A percentile compares a stretch with the other conserved stretches of the same genome.
Evolutionary conservation across 37 sponge, comb jelly and placozoan species (phyloP).

Genomic region (Spongilla lacustris): DNA sequence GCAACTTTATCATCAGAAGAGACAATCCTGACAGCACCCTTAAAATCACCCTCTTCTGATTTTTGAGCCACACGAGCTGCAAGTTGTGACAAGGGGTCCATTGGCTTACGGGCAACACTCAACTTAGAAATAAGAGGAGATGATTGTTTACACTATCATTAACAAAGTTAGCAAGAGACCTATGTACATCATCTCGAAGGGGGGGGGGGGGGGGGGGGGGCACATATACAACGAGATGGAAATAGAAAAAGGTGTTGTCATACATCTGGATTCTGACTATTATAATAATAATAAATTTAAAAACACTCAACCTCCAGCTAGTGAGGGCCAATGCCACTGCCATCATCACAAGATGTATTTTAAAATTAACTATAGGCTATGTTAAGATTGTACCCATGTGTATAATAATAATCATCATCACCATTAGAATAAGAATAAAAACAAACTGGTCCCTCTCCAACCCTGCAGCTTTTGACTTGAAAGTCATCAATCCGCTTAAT

Average conservation of each 20-base stretch:
- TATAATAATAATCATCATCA: no score
- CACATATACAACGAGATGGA: slow-evolving; percentile 33
- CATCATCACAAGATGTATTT: no score
- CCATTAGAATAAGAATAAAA: no score
- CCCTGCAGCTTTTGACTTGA: no score
- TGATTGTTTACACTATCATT: slow-evolving; percentile 12
- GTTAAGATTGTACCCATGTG: no score
- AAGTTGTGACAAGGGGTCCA: neutral
- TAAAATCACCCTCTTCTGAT: slow-evolving; percentile 7
- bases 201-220: neutral
- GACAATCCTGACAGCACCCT: neutral
- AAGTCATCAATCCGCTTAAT: no score
- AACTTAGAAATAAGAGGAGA: neutral
- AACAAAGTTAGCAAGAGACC: slow-evolving; percentile 20
- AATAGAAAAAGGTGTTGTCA: slow-evolving; percentile 41
- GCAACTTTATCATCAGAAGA: slow-evolving; percentile 11
- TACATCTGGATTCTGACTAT: no score
- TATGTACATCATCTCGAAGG: slow-evolving; percentile 26
- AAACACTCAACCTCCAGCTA: no score
- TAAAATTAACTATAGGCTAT: no score
- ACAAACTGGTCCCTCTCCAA: no score
- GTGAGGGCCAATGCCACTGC: no score
- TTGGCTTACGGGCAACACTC: neutral
- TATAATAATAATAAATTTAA: no score
- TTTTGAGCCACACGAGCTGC: neutral